Evolutionary conservation across 2,113 vertebrate species (phyloP), one percentile per base, ranked within the genome.

Genomic region (Erythrocercus mccallii): DNA sequence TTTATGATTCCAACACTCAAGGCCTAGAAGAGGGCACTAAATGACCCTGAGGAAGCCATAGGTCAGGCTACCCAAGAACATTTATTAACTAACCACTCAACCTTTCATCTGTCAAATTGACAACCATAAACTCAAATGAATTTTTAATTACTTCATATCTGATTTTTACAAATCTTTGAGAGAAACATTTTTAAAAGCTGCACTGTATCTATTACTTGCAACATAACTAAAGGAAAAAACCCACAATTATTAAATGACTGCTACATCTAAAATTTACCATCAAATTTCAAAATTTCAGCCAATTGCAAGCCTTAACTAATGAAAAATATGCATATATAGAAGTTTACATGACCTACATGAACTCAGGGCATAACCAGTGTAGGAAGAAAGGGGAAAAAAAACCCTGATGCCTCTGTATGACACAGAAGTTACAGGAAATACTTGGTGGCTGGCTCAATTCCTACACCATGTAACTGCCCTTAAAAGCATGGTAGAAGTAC

Each of bases 81-180:
- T 80, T 89, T 56, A 66, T 4, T 64, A 94, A 92, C 27, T 40
- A 2, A 82, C 45, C 28, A 45, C 53, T 96, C 73, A 91, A 60
- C 70, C 81, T 94, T 94, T 51, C 58, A 92, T 65, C 5, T 0
- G 45, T 91, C 88, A 93, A 88, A 96, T 88, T 96, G 92, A 95
- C 61, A 90, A 76, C 70, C 93, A 72, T 66, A 93, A 94, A 89
- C 65, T 57, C 90, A 96, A 97, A 97, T 96, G 19, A 96, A 98
- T 97, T 97, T 97, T 97, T 97, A 97, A 98, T 97, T 96, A 77
- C 77, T 96, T 91, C 84, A 80, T 93, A 97, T 95, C 92, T 88
- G 88, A 95, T 87, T 94, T 97, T 93, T 71, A 95, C 54, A 95
- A 89, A 92, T 81, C 76, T 94, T 92, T 86, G 51, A 94, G 94